Base-by-base conservation (phyloP, 2,888 invertebrate genomes). In the Dryobotodes eremita region DNA sequence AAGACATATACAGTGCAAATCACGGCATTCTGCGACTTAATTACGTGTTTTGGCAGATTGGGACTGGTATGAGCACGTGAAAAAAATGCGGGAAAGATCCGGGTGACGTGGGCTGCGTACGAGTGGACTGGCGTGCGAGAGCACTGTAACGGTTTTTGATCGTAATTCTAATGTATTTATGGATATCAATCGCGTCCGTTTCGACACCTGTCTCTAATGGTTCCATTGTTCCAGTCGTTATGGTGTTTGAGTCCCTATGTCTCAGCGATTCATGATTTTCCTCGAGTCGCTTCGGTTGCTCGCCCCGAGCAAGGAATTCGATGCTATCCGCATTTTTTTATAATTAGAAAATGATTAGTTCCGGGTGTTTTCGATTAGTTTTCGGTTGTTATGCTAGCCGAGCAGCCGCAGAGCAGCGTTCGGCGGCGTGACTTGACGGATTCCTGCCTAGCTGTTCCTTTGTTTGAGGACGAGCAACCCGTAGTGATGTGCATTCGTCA, bases 361-460 rank as follows among this genome's bases (percentile, higher is more conserved):
- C 94, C 95, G 96, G 95, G 93, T 94, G 94, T 94, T 95, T 95
- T 95, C 93, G 96, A 96, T 96, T 96, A 95, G 94, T 93, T 94
- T 95, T 95, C 92, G 95, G 94, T 91, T 93, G 93, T 93, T 92
- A 92, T 90, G 88, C 78, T 88, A 82, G 88, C 64, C 86, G 79
- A 89, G 77, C 86, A 83, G 88, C 88, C 89, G 88, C 85, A 86
- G 90, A 88, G 90, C 86, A 89, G 87, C 87, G 90, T 83, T 89
- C 87, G 90, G 84, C 88, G 89, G 92, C 95, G 94, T 96, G 96
- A 96, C 96, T 96, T 92, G 95, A 94, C 96, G 93, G 93, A 96
- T 96, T 96, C 95, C 94, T 93, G 86, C 87, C 92, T 91, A 91
- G 92, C 88, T 91, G 89, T 91, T 92, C 91, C 94, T 95, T 95